These are phyloP conservation scores for Numida meleagris DNA, from an alignment of 2,113 vertebrate species.

Conservation along the genomic window DNA sequence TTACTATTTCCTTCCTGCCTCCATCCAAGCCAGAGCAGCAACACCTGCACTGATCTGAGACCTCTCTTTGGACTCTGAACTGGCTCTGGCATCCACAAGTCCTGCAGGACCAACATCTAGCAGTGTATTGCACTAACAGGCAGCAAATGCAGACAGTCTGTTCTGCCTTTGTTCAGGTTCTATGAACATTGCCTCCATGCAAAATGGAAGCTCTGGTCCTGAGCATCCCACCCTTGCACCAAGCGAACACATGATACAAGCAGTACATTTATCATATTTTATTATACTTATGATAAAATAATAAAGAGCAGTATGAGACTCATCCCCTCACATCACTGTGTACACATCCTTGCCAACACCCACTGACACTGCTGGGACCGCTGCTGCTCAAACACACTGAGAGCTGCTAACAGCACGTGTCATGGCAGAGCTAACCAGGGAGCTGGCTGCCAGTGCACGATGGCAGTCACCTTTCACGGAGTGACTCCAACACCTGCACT, in stretches of 20 bases:
- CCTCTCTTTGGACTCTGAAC: neutral
- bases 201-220: neutral
- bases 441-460: neutral
- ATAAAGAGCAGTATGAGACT: neutral
- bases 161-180: neutral
- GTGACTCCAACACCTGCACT: neutral
- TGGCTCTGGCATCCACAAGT: neutral
- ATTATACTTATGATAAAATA: neutral
- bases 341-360: neutral
- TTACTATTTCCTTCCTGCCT: neutral
- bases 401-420: neutral
- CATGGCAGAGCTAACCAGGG: neutral
- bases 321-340: neutral
- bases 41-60: neutral
- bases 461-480: neutral
- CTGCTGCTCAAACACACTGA: neutral
- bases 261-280: neutral
- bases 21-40: neutral
- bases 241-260: neutral
- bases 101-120: rapidly evolving
- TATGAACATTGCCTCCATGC: neutral
- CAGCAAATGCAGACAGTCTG: neutral
- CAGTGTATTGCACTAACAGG: neutral
- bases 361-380: neutral
- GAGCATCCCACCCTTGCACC: neutral